Evolutionary conservation across 2,113 vertebrate genomes (phyloP).

Genomic region (Dinomys branickii): DNA sequence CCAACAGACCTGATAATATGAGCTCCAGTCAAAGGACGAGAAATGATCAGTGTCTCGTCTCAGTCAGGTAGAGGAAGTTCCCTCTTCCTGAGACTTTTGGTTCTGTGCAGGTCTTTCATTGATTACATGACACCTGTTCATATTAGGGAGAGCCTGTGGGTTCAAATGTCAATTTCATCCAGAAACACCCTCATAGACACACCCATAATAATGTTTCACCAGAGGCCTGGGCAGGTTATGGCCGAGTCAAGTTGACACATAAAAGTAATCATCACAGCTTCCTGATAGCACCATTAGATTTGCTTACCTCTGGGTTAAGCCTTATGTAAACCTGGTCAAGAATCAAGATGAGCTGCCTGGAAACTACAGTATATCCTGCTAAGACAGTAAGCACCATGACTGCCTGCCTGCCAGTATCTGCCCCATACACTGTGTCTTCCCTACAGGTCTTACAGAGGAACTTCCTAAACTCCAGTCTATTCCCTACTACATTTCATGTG

Average conservation of each 20-base stretch:
- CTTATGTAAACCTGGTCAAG: neutral
- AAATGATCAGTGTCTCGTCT: neutral
- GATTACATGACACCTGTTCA: neutral
- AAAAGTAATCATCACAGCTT: neutral
- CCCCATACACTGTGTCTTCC: neutral
- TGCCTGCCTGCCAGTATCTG: neutral
- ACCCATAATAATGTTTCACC: neutral
- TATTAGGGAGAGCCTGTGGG: neutral
- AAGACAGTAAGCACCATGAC: no score
- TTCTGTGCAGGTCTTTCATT: neutral
- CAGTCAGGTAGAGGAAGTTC: neutral
- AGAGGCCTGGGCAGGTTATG: neutral
- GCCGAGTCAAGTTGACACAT: neutral
- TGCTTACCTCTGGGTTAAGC: neutral
- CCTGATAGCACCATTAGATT: neutral
- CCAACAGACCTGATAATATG: neutral
- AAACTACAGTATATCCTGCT: neutral
- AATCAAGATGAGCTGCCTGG: neutral
- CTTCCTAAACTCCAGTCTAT: rapidly evolving
- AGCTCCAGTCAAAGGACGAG: neutral
- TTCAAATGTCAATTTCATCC: neutral
- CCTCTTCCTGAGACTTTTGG: neutral
- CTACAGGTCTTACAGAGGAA: neutral
- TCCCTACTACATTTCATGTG: neutral
- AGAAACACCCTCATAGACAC: neutral